A percentile compares a stretch with the other conserved stretches of the same genome.
Evolutionary conservation across 2,113 vertebrate species (phyloP).

Genomic region (Catharus fuscescens): DNA sequence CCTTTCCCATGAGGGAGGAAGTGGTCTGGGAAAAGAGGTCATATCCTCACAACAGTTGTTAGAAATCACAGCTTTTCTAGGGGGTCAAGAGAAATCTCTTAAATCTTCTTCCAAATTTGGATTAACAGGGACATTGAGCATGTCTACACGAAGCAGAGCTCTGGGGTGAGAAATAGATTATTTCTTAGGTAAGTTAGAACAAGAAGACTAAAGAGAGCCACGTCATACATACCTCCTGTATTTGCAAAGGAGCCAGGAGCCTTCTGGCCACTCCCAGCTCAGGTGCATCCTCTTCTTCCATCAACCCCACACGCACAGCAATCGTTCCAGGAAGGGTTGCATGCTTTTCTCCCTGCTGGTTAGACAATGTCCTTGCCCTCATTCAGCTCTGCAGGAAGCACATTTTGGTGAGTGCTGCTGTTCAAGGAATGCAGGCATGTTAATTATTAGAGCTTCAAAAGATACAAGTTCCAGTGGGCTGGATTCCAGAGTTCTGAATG

Average conservation of each 20-base stretch:
- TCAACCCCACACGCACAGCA: neutral
- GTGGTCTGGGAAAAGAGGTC: neutral
- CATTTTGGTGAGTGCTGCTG: neutral
- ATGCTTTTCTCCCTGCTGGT: neutral
- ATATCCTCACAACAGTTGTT: neutral
- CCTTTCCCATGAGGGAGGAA: neutral
- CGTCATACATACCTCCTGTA: neutral
- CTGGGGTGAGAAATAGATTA: neutral
- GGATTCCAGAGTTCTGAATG: conserved; percentile 19
- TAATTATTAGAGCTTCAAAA: conserved; percentile 61
- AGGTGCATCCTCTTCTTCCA: neutral
- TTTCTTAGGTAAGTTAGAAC: neutral
- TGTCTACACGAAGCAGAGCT: neutral
- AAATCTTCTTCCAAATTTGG: neutral
- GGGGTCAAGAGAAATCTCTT: neutral
- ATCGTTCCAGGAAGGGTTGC: neutral
- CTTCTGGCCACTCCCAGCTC: neutral
- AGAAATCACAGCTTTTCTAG: neutral
- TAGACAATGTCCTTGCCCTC: neutral
- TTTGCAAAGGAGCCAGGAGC: neutral
- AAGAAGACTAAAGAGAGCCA: neutral
- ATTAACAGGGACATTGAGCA: neutral
- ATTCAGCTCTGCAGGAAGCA: conserved; percentile 25
- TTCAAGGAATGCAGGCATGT: conserved; percentile 17
- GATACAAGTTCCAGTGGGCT: neutral